Evolutionary conservation across 2,113 vertebrate species (phyloP).

Genomic region (Alethe diademata): DNA sequence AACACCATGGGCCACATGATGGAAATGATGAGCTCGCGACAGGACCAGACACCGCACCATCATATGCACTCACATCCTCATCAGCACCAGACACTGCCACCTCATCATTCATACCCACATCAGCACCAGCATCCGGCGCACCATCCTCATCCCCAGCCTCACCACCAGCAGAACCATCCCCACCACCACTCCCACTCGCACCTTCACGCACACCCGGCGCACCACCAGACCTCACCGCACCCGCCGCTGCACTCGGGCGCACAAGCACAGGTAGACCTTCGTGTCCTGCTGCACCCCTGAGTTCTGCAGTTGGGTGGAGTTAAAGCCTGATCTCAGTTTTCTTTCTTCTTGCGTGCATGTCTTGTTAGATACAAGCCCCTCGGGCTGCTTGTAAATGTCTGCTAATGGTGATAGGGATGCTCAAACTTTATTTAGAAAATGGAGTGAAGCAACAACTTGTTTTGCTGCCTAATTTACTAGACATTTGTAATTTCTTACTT

Average conservation of each 20-base stretch:
- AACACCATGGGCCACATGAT: slow-evolving; percentile 99
- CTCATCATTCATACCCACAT: slow-evolving; percentile 81
- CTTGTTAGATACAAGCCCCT: neutral
- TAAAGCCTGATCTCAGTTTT: neutral
- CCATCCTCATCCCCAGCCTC: slow-evolving; percentile 87
- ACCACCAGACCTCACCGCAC: slow-evolving; percentile 95
- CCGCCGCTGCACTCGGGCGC: slow-evolving; percentile 85
- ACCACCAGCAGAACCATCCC: slow-evolving; percentile 90
- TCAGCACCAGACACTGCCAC: slow-evolving; percentile 88
- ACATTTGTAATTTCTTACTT: slow-evolving; percentile 5
- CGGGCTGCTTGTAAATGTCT: neutral
- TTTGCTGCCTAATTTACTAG: slow-evolving; percentile 21
- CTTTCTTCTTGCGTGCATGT: neutral
- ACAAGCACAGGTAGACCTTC: slow-evolving; percentile 86
- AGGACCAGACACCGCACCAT: slow-evolving; percentile 88
- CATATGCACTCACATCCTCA: slow-evolving; percentile 95
- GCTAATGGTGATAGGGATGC: neutral
- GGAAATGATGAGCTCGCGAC: slow-evolving; percentile 98
- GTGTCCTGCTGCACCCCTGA: neutral
- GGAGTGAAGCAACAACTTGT: neutral
- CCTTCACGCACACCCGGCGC: slow-evolving; percentile 85
- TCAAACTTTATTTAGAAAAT: neutral
- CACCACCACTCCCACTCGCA: slow-evolving; percentile 95
- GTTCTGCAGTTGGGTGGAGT: neutral
- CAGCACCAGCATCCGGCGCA: slow-evolving; percentile 89